phyloP scores from a whole-genome alignment of 2,113 vertebrate genomes.

The Felis catus region DNA sequence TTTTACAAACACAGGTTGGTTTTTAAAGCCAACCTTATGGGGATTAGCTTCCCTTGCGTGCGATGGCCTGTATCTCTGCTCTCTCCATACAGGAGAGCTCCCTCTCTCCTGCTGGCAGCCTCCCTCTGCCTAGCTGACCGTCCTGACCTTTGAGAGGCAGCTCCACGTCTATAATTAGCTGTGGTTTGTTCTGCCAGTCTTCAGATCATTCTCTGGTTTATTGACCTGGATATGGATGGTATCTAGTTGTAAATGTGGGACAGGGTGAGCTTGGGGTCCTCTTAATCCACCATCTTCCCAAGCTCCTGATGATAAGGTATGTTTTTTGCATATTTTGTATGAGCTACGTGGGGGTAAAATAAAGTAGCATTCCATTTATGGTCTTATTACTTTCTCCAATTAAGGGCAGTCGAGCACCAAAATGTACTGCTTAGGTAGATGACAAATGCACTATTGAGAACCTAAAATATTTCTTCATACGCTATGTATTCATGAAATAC shows the following conservation, averaged over 20 bases:
- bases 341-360: neutral
- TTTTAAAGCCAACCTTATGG: neutral
- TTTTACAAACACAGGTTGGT: neutral
- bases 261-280: neutral
- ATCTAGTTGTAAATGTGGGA: neutral
- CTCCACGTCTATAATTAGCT: neutral
- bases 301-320: neutral
- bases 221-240: neutral
- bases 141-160: neutral
- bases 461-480: neutral
- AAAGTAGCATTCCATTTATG: neutral
- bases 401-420: slow-evolving; percentile 4
- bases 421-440: neutral
- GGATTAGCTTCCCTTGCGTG: neutral
- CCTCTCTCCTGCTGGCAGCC: neutral
- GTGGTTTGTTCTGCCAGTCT: neutral
- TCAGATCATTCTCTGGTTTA: neutral
- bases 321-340: neutral
- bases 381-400: neutral
- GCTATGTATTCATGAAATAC: neutral
- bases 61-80: neutral
- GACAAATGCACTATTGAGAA: neutral
- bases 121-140: neutral
- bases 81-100: neutral
- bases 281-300: neutral